Base-by-base conservation (phyloP, 2,797 vertebrate species). In the Hozukius guyotensis region DNA sequence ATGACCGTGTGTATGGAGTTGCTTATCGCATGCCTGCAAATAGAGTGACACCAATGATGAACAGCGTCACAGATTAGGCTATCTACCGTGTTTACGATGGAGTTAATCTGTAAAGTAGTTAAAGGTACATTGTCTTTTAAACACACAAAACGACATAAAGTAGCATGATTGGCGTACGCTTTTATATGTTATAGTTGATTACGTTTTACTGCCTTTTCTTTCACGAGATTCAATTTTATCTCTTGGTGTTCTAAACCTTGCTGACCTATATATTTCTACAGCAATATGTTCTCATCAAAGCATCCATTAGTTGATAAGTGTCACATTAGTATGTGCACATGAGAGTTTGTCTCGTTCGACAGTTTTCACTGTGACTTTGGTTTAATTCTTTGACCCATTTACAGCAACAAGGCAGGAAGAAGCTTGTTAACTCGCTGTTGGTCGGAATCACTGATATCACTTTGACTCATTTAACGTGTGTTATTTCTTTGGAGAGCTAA, bases 211-310 rank as follows among this genome's bases (percentile, higher is more conserved):
- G 6, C 29, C 2, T 77, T 62, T 67, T 72, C 22, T 68, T 25
- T 60, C 24, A 36, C 36, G 5, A 12, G 25, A 60, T 20, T 52
- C 4, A 5, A 56, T 68, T 74, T 67, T 32, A 36, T 34, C 16
- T 56, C 3, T 20, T 73, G 6, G 49, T 63, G 36, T 77, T 27
- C 24, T n/a, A 29, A 77, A 29, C 31, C 16, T 60, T 3, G 18
- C 42, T 82, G 88, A 87, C 84, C 83, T 80, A 87, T 72, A 83
- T 82, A 65, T 78, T 74, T 70, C 29, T 55, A 52, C 11, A 56
- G 56, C 56, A 36, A 62, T 78, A 72, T 63, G 20, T 84, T 25
- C 27, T 66, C 36, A 85, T 87, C 55, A 82, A 46, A 57, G 57
- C n/a, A 75, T 72, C 67, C 46, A 72, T 20, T 49, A 4, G 24